Evolutionary conservation across 2,888 invertebrate species (phyloP).

Genomic region (Phlogophora meticulosa): DNA sequence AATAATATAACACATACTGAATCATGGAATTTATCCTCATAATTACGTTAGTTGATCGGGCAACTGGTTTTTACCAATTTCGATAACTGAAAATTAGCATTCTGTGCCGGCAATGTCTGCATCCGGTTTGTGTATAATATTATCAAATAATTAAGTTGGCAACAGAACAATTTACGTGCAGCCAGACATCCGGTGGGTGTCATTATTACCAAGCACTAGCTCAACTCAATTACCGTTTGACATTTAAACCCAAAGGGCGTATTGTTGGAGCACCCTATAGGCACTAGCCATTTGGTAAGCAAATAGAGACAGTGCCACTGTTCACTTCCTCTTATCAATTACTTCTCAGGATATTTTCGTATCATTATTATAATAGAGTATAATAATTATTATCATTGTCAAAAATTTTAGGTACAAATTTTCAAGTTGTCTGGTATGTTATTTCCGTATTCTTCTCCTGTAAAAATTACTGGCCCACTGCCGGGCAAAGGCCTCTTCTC

Average conservation of each 20-base stretch:
- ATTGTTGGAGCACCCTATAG: slow-evolving; percentile 64
- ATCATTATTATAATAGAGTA: too few relatives aligned
- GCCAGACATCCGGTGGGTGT: slow-evolving; percentile 71
- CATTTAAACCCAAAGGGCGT: slow-evolving; percentile 74
- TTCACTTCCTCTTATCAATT: slow-evolving; percentile 32
- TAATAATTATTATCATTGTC: too few relatives aligned
- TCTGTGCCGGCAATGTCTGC: slow-evolving; percentile 51
- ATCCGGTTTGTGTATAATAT: slow-evolving; percentile 61
- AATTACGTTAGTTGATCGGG: slow-evolving; percentile 49
- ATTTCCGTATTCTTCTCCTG: too few relatives aligned
- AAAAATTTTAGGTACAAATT: too few relatives aligned
- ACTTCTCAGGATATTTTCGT: slow-evolving; percentile 23
- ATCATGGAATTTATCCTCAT: slow-evolving; percentile 51
- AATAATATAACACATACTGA: slow-evolving; percentile 30
- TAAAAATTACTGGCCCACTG: too few relatives aligned
- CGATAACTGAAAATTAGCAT: slow-evolving; percentile 66
- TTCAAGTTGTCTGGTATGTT: too few relatives aligned
- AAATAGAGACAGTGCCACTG: slow-evolving; percentile 58
- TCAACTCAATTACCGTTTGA: slow-evolving; percentile 75
- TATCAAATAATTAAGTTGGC: slow-evolving; percentile 61
- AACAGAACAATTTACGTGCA: slow-evolving; percentile 66
- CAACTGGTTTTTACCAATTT: slow-evolving; percentile 64
- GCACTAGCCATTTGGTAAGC: slow-evolving; percentile 58
- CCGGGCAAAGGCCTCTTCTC: too few relatives aligned
- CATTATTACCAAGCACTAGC: slow-evolving; percentile 66